These are phyloP conservation scores for Oreochromis aureus DNA, from an alignment of 2,113 vertebrate genomes.

Conservation along the genomic window DNA sequence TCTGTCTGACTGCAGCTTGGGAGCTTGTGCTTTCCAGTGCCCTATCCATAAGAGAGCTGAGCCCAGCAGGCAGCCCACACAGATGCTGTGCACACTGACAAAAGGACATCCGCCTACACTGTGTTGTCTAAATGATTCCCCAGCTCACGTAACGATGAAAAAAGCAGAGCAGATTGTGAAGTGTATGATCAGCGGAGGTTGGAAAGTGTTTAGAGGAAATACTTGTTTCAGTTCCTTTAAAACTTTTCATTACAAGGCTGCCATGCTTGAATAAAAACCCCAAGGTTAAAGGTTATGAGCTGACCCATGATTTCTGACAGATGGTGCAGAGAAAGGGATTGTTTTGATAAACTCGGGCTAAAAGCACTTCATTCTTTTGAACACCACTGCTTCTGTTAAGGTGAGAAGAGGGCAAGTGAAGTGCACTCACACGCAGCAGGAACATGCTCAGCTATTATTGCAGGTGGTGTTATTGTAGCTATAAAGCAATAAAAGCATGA, in stretches of 20 bases:
- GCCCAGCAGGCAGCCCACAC: conserved; percentile 65
- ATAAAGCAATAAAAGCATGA: conserved; percentile 20
- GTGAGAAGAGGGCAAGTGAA: conserved; percentile 23
- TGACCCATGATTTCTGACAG: conserved; percentile 32
- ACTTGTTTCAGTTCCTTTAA: conserved; percentile 44
- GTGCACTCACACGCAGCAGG: conserved; percentile 16
- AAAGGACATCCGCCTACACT: conserved; percentile 71
- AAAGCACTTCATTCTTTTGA: conserved; percentile 11
- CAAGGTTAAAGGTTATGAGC: conserved; percentile 21
- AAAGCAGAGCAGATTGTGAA: conserved; percentile 60
- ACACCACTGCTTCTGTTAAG: conserved; percentile 2
- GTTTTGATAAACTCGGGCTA: conserved; percentile 32
- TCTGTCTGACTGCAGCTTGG: conserved; percentile 62
- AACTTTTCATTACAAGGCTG: conserved; percentile 41
- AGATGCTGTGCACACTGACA: conserved; percentile 64
- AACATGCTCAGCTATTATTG: conserved; percentile 30
- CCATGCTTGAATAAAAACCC: background rate
- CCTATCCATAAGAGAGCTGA: conserved; percentile 61
- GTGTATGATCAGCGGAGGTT: conserved; percentile 45
- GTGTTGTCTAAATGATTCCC: conserved; percentile 64
- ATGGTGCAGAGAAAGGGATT: conserved; percentile 7
- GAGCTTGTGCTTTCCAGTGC: conserved; percentile 49
- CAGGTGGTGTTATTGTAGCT: conserved; percentile 20
- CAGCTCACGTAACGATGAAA: conserved; percentile 57
- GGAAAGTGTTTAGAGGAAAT: conserved; percentile 49